Evolutionary conservation across 2,888 invertebrate genomes (phyloP).

Genomic region (Watsonalla binaria): DNA sequence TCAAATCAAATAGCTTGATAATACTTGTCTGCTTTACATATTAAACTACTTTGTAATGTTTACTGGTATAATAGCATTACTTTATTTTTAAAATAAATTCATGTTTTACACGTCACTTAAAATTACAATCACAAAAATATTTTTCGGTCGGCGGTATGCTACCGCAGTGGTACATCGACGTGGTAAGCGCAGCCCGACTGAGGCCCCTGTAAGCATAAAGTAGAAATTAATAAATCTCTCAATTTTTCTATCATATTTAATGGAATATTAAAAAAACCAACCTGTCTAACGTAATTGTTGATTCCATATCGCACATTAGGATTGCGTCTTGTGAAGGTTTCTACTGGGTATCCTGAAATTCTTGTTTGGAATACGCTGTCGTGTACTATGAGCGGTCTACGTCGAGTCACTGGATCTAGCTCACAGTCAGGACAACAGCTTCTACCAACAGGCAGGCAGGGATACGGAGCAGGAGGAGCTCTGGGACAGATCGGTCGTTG

Average conservation of each 20-base stretch:
- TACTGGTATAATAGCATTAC: background rate
- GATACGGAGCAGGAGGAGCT: constrained; percentile 62
- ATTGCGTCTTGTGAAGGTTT: constrained; percentile 40
- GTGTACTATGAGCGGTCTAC: constrained; percentile 78
- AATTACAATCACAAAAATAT: background rate
- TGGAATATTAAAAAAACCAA: constrained; percentile 14
- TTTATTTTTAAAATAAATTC: background rate
- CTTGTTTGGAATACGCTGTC: constrained; percentile 68
- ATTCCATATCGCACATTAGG: constrained; percentile 55
- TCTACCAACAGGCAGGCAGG: constrained; percentile 68
- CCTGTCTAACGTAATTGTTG: constrained; percentile 54
- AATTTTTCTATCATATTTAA: background rate
- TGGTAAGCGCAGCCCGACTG: constrained; percentile 42
- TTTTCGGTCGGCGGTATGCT: constrained; percentile 7
- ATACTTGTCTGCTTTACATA: too few species aligned
- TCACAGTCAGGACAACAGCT: constrained; percentile 64
- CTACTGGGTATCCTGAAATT: constrained; percentile 45
- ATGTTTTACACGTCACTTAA: background rate
- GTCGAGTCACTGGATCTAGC: constrained; percentile 77
- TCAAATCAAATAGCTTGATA: too few species aligned
- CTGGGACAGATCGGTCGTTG: constrained; percentile 69
- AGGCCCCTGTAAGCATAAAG: constrained; percentile 39
- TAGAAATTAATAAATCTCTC: background rate
- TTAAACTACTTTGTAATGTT: background rate
- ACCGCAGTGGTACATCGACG: constrained; percentile 47